These are phyloP conservation scores for Caenorhabditis briggsae DNA, from an alignment of 1,140 invertebrate genomes.

Conservation along the genomic window DNA sequence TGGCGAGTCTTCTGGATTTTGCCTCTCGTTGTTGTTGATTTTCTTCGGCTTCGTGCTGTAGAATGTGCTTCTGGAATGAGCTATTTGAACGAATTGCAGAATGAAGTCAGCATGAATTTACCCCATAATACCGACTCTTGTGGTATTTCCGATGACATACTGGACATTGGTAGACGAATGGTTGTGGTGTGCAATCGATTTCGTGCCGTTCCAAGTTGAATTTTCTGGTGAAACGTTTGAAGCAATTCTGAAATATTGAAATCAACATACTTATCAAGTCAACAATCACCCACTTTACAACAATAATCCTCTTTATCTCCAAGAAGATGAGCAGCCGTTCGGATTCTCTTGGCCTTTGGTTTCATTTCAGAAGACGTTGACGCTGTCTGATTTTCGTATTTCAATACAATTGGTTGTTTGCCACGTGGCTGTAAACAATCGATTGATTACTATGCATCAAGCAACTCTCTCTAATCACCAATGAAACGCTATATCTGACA, in stretches of 20 bases:
- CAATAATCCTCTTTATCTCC: slow-evolving; percentile 40
- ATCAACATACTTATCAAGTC: background rate
- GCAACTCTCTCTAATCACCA: background rate
- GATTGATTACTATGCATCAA: background rate
- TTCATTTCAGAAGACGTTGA: slow-evolving; percentile 3
- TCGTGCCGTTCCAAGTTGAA: slow-evolving; percentile 45
- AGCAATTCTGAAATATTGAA: slow-evolving; percentile 45
- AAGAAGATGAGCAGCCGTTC: slow-evolving; percentile 21
- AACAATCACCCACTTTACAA: slow-evolving; percentile 23
- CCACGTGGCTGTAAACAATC: background rate
- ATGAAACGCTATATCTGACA: slow-evolving; percentile 35
- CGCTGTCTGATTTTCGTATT: background rate
- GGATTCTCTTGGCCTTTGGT: background rate
- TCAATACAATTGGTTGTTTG: slow-evolving; percentile 5
- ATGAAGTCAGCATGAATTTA: background rate
- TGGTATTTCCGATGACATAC: slow-evolving; percentile 49
- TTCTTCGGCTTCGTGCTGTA: slow-evolving; percentile 40
- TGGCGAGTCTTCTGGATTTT: slow-evolving; percentile 8
- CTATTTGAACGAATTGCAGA: background rate
- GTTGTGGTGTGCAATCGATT: background rate
- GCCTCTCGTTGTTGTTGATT: slow-evolving; percentile 2
- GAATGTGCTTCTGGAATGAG: slow-evolving; percentile 40
- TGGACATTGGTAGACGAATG: slow-evolving; percentile 10
- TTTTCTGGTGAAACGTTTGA: slow-evolving; percentile 47
- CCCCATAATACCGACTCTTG: slow-evolving; percentile 40